Conservation (phyloP, 2,888 invertebrate species). For the Dasypogon diadema region DNA sequence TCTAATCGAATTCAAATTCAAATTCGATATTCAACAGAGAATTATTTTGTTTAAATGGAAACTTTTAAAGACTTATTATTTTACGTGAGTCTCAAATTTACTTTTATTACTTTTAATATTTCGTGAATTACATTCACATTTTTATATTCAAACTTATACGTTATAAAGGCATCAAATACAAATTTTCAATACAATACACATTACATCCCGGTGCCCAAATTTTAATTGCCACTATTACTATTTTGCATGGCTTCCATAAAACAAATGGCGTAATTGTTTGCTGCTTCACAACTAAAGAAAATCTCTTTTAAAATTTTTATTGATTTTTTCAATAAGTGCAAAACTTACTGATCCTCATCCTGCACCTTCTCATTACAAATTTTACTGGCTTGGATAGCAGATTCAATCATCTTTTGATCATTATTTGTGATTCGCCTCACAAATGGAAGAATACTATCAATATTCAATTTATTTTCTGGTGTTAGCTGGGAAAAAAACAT, state of each 20-base stretch:
- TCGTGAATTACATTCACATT: too few species aligned
- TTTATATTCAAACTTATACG: too few species aligned
- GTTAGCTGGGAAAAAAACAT: not conserved
- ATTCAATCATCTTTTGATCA: not conserved
- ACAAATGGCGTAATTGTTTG: not conserved
- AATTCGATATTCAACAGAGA: too few species aligned
- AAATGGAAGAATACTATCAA: not conserved
- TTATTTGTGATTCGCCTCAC: not conserved
- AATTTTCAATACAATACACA: too few species aligned
- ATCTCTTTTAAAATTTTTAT: not conserved
- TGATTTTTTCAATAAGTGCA: not conserved
- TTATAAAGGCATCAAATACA: too few species aligned
- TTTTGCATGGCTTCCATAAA: not conserved
- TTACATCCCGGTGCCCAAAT: too few species aligned
- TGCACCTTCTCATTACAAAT: not conserved
- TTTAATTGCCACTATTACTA: not conserved
- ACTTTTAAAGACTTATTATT: too few species aligned
- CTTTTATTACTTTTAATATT: too few species aligned
- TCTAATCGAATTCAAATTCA: too few species aligned
- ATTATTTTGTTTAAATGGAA: too few species aligned
- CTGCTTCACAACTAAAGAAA: not conserved
- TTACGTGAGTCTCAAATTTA: too few species aligned
- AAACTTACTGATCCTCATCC: not conserved
- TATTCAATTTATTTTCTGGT: not conserved
- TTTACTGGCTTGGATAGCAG: not conserved